A percentile compares a stretch with the other conserved stretches of the same genome.
Conservation (phyloP, 2,888 invertebrate genomes). For the Calameuta idolon region DNA sequence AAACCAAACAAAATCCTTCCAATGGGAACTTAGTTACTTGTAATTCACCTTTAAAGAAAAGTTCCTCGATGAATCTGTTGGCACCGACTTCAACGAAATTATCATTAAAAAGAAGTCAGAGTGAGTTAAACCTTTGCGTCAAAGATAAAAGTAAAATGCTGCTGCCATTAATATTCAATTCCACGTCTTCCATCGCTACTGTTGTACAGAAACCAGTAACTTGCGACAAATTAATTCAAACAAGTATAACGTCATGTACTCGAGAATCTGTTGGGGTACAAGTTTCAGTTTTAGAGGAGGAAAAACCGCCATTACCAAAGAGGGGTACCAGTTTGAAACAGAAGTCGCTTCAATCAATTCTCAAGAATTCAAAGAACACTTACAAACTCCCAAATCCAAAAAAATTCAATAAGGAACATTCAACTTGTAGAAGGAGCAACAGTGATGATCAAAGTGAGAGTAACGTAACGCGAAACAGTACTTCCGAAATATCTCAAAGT, state of each 20-base stretch:
- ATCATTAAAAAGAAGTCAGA: constrained; percentile 58
- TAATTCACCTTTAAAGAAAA: constrained; percentile 52
- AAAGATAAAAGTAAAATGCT: constrained; percentile 43
- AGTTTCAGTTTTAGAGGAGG: constrained; percentile 55
- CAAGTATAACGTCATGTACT: constrained; percentile 45
- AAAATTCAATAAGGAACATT: constrained; percentile 5
- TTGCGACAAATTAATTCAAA: constrained; percentile 61
- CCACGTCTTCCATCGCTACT: constrained; percentile 65
- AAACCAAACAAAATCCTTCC: constrained; percentile 21
- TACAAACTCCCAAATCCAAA: constrained; percentile 44
- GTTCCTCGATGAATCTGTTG: constrained; percentile 60
- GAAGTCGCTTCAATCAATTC: constrained; percentile 48
- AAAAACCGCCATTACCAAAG: constrained; percentile 55
- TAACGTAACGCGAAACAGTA: constrained; percentile 58
- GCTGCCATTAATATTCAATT: constrained; percentile 56
- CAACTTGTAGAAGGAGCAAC: constrained; percentile 13
- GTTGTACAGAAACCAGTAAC: constrained; percentile 60
- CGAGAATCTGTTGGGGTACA: constrained; percentile 62
- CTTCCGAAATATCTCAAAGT: constrained; percentile 46
- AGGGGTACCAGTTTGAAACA: constrained; percentile 50
- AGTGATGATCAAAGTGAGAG: constrained; percentile 53
- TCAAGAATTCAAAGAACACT: constrained; percentile 53
- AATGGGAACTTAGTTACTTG: constrained; percentile 19
- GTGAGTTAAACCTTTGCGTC: constrained; percentile 57
- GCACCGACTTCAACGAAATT: constrained; percentile 36